Base-by-base conservation (phyloP, 2,888 invertebrate genomes). In the Acanthopleura granulata region DNA sequence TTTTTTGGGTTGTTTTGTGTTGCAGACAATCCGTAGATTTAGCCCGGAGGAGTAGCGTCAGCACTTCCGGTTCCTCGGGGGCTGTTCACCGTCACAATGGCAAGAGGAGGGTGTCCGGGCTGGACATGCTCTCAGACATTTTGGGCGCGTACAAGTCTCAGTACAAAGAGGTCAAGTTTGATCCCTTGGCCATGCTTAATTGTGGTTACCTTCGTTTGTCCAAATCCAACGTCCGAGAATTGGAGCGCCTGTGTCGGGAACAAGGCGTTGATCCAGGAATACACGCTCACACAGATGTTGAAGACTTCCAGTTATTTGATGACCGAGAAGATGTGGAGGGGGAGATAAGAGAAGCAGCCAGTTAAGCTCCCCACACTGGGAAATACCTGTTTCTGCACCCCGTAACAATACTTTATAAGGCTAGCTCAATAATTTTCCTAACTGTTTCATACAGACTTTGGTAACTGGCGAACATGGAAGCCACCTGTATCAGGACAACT, bases 151-250 rank as follows among this genome's bases (percentile, higher is more conserved):
- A 66, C 66, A 66, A 66, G 25, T 16, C 66, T 27, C 66, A 66
- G 25, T 66, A 66, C 14, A 66, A 66, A 27, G 66, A 66, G 27
- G 66, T 66, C 29, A 22, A 6, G 6, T 66, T 84, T 25, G 80
- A 80, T 51, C 84, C 84, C 1, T 62, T 62, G 25, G 78, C 80
- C 16, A 75, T 84, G 66, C 72, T 85, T 9, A 80, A 81, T 62
- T 83, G 83, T 74, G 76, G 83, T n/a, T 85, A 85, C 62, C 81
- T 86, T n/a, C 76, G 85, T 14, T 76, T 85, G 62, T 84, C 84
- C 18, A 79, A 81, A 72, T 74, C 77, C 11, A 85, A 87, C 74
- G 75, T 87, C 0, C 79, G 78, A 22, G 73, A 80, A 0, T 74
- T 87, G 62, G 84, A 84, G 75, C 72, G 77, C 12, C 80, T 84